phyloP scores from a whole-genome alignment of 2,113 vertebrate species.

The Callaeas wilsoni region DNA sequence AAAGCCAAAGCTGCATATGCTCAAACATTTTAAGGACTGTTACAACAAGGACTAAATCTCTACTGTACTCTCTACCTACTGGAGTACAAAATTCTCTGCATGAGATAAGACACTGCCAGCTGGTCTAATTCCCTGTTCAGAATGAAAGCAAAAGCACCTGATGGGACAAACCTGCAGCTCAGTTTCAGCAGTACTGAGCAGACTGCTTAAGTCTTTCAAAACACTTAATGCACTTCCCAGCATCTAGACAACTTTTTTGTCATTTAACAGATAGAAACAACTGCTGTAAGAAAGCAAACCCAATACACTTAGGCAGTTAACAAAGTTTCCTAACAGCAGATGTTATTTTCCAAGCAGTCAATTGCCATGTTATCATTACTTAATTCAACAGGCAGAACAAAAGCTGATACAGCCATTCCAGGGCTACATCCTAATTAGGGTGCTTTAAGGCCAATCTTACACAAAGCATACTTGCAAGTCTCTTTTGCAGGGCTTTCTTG shows the following conservation, averaged over 20 bases:
- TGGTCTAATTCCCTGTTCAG: neutral
- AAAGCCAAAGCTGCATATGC: neutral
- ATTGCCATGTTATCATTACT: neutral
- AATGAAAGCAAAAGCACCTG: neutral
- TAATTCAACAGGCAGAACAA: neutral
- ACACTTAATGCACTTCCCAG: neutral
- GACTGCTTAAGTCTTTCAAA: neutral
- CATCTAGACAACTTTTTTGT: neutral
- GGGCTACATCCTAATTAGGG: neutral
- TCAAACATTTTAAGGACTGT: neutral
- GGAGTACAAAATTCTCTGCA: neutral
- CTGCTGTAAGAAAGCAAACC: neutral
- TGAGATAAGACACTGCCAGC: neutral
- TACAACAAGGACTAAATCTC: neutral
- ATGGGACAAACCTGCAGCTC: neutral
- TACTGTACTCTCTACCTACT: neutral
- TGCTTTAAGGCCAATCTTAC: neutral
- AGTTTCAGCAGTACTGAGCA: neutral
- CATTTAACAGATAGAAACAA: neutral
- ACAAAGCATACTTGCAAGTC: neutral
- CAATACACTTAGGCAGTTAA: neutral
- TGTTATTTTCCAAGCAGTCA: neutral
- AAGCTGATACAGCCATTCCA: neutral
- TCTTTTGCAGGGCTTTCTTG: neutral
- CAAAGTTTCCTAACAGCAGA: neutral